Base-by-base conservation (phyloP, 2,797 vertebrate species). In the Garrulus glandarius region DNA sequence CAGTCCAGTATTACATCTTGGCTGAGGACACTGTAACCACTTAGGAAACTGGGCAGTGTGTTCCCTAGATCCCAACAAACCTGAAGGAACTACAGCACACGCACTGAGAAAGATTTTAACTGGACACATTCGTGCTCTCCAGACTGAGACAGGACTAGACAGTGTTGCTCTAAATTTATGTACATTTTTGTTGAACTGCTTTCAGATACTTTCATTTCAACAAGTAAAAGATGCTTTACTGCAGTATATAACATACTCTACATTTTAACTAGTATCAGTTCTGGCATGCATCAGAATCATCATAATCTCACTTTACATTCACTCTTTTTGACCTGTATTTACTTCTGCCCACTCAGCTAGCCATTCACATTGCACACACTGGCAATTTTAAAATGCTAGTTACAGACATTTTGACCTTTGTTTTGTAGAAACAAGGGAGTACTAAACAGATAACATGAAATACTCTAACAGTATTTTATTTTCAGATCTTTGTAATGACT, bases 291-390 rank as follows among this genome's bases (percentile, higher is more conserved):
- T 36, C 27, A 60, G 68, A 84, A 34, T 43, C 97, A 98, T 95
- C 88, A 94, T 63, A 81, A 84, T 91, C 89, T 95, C 92, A 97
- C 85, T 95, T 95, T 87, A 97, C 95, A 96, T 92, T 95, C 90
- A 85, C 96, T 91, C 56, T 26, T 98, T 96, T 90, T 98, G 96
- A 98, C 97, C 98, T 98, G 94, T 97, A 98, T 96, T 97, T 97
- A 98, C 97, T 98, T 98, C 97, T 98, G 97, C 93, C 49, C 11
- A 21, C 34, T n/a, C 68, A 89, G 70, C 19, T 85, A 30, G 30
- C 29, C n/a, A 34, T 17, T 43, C 14, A 4, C 46, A 46, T 3
- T 59, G 61, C 39, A 57, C 6, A 76, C 26, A n/a, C 10, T 24
- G 34, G 11, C 34, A 98, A 93, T 97, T 98, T 98, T 97, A 96